Evolutionary conservation across 2,113 vertebrate species (phyloP).

Genomic region (Rousettus leschenaultii): DNA sequence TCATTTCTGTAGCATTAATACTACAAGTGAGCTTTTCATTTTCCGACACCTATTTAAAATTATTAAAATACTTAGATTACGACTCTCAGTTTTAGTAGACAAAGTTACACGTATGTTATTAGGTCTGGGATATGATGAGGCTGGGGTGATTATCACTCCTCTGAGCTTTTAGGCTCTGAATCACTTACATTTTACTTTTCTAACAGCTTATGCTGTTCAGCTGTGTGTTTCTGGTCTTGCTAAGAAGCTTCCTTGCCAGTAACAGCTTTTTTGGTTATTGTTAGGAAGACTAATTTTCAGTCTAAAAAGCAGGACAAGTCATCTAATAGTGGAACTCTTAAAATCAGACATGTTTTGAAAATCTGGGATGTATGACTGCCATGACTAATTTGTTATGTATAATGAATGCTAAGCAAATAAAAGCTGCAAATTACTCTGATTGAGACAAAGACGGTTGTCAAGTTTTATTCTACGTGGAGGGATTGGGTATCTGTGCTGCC

Average conservation of each 20-base stretch:
- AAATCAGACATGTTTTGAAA: conserved; percentile 22
- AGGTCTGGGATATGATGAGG: background rate
- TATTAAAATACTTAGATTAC: background rate
- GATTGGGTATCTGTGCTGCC: background rate
- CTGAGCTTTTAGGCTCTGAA: background rate
- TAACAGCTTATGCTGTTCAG: background rate
- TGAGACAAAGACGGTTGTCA: background rate
- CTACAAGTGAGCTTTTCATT: background rate
- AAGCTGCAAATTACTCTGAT: background rate
- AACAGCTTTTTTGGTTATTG: background rate
- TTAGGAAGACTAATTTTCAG: background rate
- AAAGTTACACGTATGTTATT: background rate
- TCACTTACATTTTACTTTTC: background rate
- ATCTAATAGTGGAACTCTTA: background rate
- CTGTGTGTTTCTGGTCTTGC: background rate
- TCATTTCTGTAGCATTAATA: background rate
- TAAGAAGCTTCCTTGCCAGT: background rate
- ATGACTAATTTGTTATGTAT: background rate
- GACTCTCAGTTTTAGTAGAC: background rate
- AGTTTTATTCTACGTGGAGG: background rate
- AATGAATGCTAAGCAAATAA: background rate
- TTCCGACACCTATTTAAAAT: background rate
- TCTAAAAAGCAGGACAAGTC: background rate
- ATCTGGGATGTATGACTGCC: background rate
- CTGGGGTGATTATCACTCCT: background rate